Evolutionary conservation across 2,113 vertebrate species (phyloP).

Genomic region (Gorsachius goisagi): DNA sequence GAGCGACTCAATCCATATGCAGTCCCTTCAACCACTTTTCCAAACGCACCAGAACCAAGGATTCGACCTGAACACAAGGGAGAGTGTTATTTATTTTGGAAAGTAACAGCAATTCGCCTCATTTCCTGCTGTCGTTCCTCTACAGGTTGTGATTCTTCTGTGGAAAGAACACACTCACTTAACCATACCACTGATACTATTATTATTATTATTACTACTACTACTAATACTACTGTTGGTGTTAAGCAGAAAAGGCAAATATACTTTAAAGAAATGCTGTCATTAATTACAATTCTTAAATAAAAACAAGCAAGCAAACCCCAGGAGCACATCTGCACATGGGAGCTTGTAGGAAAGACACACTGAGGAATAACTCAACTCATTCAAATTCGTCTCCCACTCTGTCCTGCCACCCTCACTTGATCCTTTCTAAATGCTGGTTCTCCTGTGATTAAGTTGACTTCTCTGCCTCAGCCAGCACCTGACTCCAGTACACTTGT

Average conservation of each 20-base stretch:
- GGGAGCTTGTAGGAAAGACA: neutral
- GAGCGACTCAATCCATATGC: conserved; percentile 95
- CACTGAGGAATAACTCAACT: neutral
- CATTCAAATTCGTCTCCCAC: neutral
- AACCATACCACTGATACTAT: neutral
- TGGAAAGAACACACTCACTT: neutral
- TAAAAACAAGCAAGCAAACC: neutral
- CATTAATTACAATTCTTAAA: conserved; percentile 16
- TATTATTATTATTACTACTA: neutral
- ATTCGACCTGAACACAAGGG: conserved; percentile 83
- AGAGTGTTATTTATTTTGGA: neutral
- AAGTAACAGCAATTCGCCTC: neutral
- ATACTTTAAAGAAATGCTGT: neutral
- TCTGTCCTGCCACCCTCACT: neutral
- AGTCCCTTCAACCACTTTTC: conserved; percentile 97
- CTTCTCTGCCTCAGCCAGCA: neutral
- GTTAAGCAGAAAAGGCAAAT: neutral
- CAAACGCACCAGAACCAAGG: conserved; percentile 95
- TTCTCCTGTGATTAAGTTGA: neutral
- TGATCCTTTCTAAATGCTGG: neutral
- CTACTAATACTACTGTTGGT: neutral
- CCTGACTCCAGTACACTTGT: neutral
- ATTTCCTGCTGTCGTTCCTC: neutral
- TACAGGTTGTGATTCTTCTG: neutral
- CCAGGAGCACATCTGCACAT: neutral